Evolutionary conservation across 2,113 vertebrate genomes (phyloP), one percentile per base, ranked within the genome.

Genomic region (Rhea pennata): DNA sequence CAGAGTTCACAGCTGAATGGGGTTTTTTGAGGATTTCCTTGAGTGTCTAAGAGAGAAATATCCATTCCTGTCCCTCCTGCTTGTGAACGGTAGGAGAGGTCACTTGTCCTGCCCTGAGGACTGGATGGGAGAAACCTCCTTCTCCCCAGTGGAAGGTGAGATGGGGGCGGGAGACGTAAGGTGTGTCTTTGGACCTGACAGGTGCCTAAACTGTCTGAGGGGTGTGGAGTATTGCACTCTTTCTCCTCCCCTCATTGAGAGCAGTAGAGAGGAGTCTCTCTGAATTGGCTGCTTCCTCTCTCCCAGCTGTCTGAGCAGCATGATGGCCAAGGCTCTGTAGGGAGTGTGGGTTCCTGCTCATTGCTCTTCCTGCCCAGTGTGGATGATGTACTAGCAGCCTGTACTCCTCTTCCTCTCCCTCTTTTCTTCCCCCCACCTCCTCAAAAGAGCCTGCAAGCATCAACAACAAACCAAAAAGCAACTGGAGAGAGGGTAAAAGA

Each of bases 401-500:
- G 70, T 95, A 65, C 75, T 84, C 91, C 84, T 91, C 88, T 84
- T 95, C 82, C 62, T 92, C 85, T 90, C 88, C 89, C 46, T 84
- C 71, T 15, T 87, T 94, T 64, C 83, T 87, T 56, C 56, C 61
- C 36, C 58, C 40, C 59, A 48, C 27, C 42, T 78, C 84, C 54
- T 80, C 80, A 78, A 75, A 96, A 95, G 94, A 93, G 89, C 82
- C 88, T 96, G 95, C 94, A 96, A 93, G 90, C 92, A 87, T 90
- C 92, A 95, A 94, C 79, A 93, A 82, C 88, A 97, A 97, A 97
- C 96, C 96, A 97, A 97, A 97, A 95, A 96, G 54, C 89, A 96
- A 93, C 81, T 31, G 82, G 94, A 93, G 95, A 76, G 93, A 94
- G 96, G 78, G 87, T 86, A 95, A 95, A 93, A 94, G 96, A 95